phyloP scores from a whole-genome alignment of 2,797 vertebrate species.

The Huso huso region DNA sequence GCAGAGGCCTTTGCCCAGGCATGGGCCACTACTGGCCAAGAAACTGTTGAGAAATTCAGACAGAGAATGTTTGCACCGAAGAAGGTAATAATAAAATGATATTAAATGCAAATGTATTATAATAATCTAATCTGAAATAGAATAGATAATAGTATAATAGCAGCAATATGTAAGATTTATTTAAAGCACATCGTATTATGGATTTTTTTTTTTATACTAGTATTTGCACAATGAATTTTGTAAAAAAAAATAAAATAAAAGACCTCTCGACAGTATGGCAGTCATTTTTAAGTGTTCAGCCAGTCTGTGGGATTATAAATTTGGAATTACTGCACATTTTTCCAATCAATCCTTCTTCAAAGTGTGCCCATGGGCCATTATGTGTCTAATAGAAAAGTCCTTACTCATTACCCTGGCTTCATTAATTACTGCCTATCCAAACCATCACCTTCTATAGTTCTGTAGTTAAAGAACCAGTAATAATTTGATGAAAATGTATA shows the following conservation, averaged over 20 bases:
- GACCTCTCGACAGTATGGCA: neutral
- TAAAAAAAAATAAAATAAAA: neutral
- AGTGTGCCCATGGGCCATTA: slow-evolving; percentile 1
- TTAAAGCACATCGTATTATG: neutral
- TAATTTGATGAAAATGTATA: neutral
- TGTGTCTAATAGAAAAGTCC: neutral
- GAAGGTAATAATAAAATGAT: slow-evolving; percentile 62
- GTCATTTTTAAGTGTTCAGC: neutral
- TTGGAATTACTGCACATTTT: neutral
- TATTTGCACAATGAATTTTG: neutral
- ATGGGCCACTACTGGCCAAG: slow-evolving; percentile 75
- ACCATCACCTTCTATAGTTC: neutral
- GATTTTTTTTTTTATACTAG: too few species aligned
- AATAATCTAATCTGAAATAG: too few species aligned
- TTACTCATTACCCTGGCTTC: neutral
- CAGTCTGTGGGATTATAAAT: neutral
- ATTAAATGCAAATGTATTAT: too few species aligned
- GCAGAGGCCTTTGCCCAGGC: slow-evolving; percentile 71
- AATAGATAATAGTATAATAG: too few species aligned
- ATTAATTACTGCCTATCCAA: neutral
- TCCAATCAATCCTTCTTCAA: neutral
- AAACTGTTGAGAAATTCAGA: slow-evolving; percentile 80
- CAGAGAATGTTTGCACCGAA: slow-evolving; percentile 76
- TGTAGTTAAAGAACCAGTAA: neutral
- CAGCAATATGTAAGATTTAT: too few species aligned